Conservation (phyloP, 2,888 invertebrate species). For the Caenorhabditis sinica region DNA sequence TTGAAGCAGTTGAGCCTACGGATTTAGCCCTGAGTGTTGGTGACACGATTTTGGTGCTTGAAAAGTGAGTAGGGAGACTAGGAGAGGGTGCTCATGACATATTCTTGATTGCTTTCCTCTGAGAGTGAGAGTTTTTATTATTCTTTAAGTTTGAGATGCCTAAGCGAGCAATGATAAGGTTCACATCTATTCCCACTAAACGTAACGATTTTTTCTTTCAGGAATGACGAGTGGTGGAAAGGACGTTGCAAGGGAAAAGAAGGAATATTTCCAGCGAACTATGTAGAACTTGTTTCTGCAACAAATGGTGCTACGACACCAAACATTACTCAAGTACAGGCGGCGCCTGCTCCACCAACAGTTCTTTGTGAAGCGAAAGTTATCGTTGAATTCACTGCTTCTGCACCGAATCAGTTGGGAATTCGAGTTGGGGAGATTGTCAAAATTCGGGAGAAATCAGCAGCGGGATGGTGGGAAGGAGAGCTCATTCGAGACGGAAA, state of each 20-base stretch:
- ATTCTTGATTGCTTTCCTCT: conserved; percentile 1
- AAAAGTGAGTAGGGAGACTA: conserved; percentile 55
- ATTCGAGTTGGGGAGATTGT: conserved; percentile 92
- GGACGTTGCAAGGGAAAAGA: conserved; percentile 87
- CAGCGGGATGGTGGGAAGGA: conserved; percentile 99
- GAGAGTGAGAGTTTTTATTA: neutral
- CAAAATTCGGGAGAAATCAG: conserved; percentile 93
- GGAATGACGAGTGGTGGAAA: conserved; percentile 99
- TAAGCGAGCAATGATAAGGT: conserved; percentile 4
- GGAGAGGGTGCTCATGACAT: conserved; percentile 50
- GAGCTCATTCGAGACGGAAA: conserved; percentile 87
- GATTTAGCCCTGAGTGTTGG: conserved; percentile 87
- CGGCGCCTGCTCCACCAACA: neutral
- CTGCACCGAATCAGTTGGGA: conserved; percentile 93
- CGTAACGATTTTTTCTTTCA: conserved; percentile 86
- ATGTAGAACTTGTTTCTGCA: conserved; percentile 86
- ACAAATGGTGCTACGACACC: neutral
- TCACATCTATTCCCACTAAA: neutral
- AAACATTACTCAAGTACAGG: neutral
- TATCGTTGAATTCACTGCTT: conserved; percentile 87
- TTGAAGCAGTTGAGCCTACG: conserved; percentile 92
- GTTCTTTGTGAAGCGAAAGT: conserved; percentile 65
- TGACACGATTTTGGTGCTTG: conserved; percentile 71
- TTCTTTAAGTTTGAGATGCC: conserved; percentile 8
- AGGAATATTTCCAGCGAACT: conserved; percentile 98